These are phyloP conservation scores for Drosophila ezoana DNA, from an alignment of 2,888 invertebrate species.

Conservation along the genomic window DNA sequence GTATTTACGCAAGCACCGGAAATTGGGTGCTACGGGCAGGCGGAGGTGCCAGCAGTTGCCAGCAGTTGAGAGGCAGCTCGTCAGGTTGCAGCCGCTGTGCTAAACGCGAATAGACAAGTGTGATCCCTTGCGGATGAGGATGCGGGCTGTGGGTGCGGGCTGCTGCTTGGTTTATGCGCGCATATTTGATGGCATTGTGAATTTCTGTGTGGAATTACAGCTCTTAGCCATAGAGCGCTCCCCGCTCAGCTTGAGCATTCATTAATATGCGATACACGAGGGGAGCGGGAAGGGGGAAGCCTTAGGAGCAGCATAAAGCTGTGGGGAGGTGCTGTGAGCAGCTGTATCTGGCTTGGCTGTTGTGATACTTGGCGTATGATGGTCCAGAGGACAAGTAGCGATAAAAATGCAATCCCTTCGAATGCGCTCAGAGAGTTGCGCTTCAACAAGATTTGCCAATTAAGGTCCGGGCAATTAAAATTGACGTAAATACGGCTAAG, in stretches of 20 bases:
- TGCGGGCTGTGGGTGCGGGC: slow-evolving; percentile 15
- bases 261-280: slow-evolving; percentile 42
- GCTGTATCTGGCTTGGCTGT: slow-evolving; percentile 1
- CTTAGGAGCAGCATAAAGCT: too few relatives aligned
- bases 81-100: slow-evolving; percentile 58
- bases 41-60: slow-evolving; percentile 36
- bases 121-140: slow-evolving; percentile 63
- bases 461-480: slow-evolving; percentile 12
- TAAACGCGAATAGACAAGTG: slow-evolving; percentile 78
- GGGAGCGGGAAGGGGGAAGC: background rate
- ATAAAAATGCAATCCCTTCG: slow-evolving; percentile 33
- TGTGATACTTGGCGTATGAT: background rate
- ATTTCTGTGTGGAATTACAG: slow-evolving; percentile 50
- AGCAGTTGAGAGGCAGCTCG: slow-evolving; percentile 29
- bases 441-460: slow-evolving; percentile 28
- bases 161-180: slow-evolving; percentile 51
- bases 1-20: slow-evolving; percentile 80
- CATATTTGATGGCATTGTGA: slow-evolving; percentile 56
- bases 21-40: slow-evolving; percentile 75
- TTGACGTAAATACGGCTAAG: background rate
- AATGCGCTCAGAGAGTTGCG: slow-evolving; percentile 8
- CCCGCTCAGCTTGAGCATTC: slow-evolving; percentile 31
- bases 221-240: slow-evolving; percentile 27
- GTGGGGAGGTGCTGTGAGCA: background rate
- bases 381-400: slow-evolving; percentile 19